Conservation (phyloP, 2,888 invertebrate species). For the Drosophila atripex region DNA sequence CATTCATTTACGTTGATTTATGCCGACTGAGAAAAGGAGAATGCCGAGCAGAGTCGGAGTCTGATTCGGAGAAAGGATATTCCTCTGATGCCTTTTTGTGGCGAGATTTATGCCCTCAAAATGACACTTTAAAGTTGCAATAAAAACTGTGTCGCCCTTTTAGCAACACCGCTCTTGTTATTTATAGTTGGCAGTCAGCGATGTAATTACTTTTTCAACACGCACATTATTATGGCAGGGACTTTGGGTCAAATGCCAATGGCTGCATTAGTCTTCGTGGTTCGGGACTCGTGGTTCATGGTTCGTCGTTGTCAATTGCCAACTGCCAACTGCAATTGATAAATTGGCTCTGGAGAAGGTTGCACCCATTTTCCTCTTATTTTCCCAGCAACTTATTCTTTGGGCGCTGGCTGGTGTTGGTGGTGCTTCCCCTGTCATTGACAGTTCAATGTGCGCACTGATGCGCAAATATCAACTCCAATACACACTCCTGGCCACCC, state of each 20-base stretch:
- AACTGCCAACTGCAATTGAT: constrained; percentile 71
- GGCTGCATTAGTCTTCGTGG: constrained; percentile 66
- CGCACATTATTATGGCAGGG: constrained; percentile 60
- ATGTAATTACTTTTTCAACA: constrained; percentile 77
- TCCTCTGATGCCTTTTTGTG: constrained; percentile 35
- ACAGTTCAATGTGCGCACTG: constrained; percentile 81
- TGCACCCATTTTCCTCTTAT: constrained; percentile 23
- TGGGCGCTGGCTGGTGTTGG: neutral
- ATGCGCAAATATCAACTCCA: constrained; percentile 78
- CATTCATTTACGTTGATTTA: constrained; percentile 82
- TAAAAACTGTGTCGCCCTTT: constrained; percentile 60
- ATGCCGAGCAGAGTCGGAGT: neutral
- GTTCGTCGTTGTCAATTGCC: constrained; percentile 55
- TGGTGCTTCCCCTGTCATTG: constrained; percentile 56
- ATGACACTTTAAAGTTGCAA: constrained; percentile 78
- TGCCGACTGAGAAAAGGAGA: constrained; percentile 48
- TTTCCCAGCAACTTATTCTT: constrained; percentile 32
- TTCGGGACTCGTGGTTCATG: neutral
- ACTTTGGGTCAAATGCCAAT: constrained; percentile 61
- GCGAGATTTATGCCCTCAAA: constrained; percentile 67
- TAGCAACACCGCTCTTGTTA: constrained; percentile 45
- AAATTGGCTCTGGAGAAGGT: constrained; percentile 68
- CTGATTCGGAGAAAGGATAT: neutral
- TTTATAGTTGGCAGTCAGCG: constrained; percentile 72
- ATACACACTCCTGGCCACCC: constrained; percentile 59